Evolutionary conservation across 2,113 vertebrate species (phyloP).

Genomic region (Sebastes schlegelii): DNA sequence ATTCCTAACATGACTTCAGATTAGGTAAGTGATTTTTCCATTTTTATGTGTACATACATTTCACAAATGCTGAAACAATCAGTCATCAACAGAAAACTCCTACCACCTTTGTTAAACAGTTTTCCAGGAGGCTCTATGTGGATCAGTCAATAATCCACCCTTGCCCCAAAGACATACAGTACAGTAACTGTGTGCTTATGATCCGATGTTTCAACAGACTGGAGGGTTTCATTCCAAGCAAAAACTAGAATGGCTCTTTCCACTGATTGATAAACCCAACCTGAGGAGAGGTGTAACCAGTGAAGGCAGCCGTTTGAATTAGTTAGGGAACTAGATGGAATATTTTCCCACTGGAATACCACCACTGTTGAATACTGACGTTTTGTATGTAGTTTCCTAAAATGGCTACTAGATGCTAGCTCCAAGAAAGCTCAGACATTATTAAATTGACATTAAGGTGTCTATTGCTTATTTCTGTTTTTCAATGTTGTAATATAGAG

Average conservation of each 20-base stretch:
- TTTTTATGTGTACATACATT: not conserved
- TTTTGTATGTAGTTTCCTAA: not conserved
- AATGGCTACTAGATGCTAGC: not conserved
- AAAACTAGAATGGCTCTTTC: not conserved
- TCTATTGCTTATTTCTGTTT: not conserved
- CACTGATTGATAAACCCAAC: not conserved
- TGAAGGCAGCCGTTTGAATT: not conserved
- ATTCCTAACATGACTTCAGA: constrained; percentile 24
- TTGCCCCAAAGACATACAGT: not conserved
- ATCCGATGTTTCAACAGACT: not conserved
- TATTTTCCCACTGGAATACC: no score
- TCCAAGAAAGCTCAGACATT: no score
- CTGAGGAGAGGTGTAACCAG: not conserved
- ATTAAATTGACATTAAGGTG: not conserved
- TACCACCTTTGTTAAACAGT: not conserved
- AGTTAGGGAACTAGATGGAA: not conserved
- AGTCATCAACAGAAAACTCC: no score
- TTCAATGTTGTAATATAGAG: not conserved
- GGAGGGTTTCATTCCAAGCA: not conserved
- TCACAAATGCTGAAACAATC: not conserved
- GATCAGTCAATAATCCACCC: not conserved
- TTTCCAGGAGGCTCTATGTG: not conserved
- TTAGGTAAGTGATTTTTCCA: not conserved
- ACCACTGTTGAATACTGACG: not conserved
- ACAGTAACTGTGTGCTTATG: not conserved